Evolutionary conservation across 1,140 invertebrate species (phyloP), one percentile per base, ranked within the genome.

Genomic region (Euwallacea similis): DNA sequence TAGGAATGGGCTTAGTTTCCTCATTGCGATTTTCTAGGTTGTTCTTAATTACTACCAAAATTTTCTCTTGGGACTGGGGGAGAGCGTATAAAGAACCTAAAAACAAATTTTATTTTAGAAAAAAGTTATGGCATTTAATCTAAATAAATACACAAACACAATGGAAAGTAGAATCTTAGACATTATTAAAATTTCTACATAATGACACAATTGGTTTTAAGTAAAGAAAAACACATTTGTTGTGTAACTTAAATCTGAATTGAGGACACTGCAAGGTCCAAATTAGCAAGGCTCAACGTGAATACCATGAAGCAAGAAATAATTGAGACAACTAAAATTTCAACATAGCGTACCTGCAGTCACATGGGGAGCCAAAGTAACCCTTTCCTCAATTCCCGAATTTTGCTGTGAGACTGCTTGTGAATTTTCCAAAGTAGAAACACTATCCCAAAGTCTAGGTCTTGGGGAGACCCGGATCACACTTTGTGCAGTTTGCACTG

Each of bases 1-100:
- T 58, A 47, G 69, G 76, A 72, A 77, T 72, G 50, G 74, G 70
- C 62, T 74, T 75, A 13, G 72, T 66, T 50, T 78, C 76, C 61
- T 76, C 76, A n/a, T 53, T 53, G 50, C 76, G 75, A 50, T 73
- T 77, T 10, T 77, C 73, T 11, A 76, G 44, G 10, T 80, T 79
- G 69, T 76, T 78, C 67, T 80, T 81, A 8, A 81, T 78, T 2
- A 81, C 73, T 71, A 81, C 73, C 21, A 79, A n/a, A 61, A 76
- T 79, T 65, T 80, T 80, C 8, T 81, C 77, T 46, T 79, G 50
- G 44, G 63, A 67, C 43, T 79, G 78, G 50, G 79, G 53, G 33
- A 80, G 73, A 67, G 78, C 75, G 71, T 79, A 80, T 41, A 74
- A 71, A 76, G 3, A 79, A 7, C 64, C 59, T 67, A 61, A 42